phyloP scores from a whole-genome alignment of 2,113 vertebrate genomes.

The Melanerpes aurifrons region DNA sequence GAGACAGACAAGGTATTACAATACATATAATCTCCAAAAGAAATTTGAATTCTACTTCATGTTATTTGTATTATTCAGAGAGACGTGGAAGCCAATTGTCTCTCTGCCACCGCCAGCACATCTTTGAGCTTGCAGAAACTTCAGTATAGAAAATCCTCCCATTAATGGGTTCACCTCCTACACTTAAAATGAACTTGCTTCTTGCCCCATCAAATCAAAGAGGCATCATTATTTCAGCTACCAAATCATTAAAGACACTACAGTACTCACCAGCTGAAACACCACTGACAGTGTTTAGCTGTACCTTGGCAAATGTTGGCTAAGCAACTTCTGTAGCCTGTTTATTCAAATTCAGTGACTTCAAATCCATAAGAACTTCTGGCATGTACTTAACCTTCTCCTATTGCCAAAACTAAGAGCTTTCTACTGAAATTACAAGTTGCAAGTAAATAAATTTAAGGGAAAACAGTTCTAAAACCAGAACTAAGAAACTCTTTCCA shows the following conservation, averaged over 20 bases:
- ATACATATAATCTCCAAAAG: neutral
- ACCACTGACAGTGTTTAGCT: neutral
- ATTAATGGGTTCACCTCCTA: neutral
- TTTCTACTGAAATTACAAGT: neutral
- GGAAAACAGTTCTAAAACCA: neutral
- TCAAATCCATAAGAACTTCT: neutral
- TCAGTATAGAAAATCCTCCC: neutral
- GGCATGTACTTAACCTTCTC: neutral
- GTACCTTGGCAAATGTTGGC: neutral
- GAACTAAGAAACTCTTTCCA: neutral
- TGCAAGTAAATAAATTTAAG: neutral
- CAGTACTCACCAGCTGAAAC: neutral
- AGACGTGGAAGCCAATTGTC: neutral
- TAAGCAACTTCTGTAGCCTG: neutral
- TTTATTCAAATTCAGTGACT: neutral
- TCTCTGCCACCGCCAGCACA: neutral
- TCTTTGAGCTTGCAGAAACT: neutral
- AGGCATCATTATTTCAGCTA: neutral
- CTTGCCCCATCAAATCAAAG: neutral
- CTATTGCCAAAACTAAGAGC: neutral
- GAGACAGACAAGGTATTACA: neutral
- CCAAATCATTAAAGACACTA: neutral
- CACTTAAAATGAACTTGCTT: conserved; percentile 5
- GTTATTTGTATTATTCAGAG: neutral
- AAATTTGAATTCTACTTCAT: neutral